Conservation (phyloP, 2,797 vertebrate species). For the Cyprinodon diabolis region DNA sequence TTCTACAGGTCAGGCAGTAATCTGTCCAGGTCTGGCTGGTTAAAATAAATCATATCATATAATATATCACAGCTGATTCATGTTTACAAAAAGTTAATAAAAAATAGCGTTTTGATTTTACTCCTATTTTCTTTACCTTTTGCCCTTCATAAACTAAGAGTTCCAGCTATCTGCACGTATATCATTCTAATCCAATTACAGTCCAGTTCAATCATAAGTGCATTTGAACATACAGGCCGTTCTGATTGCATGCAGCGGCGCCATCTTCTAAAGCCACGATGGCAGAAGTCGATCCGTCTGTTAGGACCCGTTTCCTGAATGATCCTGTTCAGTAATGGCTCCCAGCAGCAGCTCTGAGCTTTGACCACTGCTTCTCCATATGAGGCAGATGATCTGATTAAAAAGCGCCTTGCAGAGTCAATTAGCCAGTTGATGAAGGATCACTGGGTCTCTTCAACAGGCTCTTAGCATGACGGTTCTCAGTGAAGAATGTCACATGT, state of each 20-base stretch:
- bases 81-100: neutral
- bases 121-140: no score
- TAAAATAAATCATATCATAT: neutral
- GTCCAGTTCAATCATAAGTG: neutral
- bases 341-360: conserved; percentile 2
- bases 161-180: neutral
- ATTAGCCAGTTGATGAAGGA: neutral
- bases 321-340: neutral
- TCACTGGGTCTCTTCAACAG: neutral
- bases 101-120: no score
- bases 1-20: no score
- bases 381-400: neutral
- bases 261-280: neutral
- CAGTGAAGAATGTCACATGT: neutral
- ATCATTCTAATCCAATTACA: neutral
- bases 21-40: no score
- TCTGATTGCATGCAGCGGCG: neutral
- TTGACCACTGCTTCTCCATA: neutral
- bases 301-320: neutral
- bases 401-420: conserved; percentile 2
- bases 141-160: no score
- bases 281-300: neutral
- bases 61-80: neutral
- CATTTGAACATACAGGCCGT: neutral
- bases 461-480: neutral